Evolutionary conservation across 2,113 vertebrate species (phyloP).

Genomic region (Narcine bancroftii): DNA sequence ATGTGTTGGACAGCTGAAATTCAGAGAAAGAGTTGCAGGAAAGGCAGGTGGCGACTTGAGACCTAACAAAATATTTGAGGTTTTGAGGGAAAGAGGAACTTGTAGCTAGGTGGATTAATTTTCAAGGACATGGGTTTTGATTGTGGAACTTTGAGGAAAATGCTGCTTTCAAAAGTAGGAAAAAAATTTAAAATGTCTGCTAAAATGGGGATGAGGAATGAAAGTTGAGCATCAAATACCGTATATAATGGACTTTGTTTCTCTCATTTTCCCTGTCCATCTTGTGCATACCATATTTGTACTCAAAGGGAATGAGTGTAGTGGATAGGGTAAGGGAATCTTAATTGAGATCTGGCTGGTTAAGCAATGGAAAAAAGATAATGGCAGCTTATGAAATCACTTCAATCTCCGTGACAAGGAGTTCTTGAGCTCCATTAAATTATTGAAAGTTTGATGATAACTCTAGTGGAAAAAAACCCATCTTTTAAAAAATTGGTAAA

Average conservation of each 20-base stretch:
- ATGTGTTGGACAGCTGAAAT: neutral
- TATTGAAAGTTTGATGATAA: neutral
- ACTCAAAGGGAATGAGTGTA: too few relatives aligned
- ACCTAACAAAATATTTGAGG: neutral
- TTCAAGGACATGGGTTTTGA: neutral
- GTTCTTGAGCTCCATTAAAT: neutral
- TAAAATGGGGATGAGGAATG: neutral
- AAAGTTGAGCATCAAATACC: too few relatives aligned
- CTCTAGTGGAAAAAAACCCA: neutral
- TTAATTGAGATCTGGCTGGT: neutral
- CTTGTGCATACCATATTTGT: too few relatives aligned
- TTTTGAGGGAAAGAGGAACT: neutral
- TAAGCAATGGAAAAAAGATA: neutral
- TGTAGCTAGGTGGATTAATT: neutral
- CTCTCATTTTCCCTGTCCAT: too few relatives aligned
- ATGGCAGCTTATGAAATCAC: neutral
- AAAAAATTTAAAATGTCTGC: neutral
- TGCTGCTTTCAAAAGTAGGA: neutral
- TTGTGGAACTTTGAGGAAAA: neutral
- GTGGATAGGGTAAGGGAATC: neutral
- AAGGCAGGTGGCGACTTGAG: neutral
- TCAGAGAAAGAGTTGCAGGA: neutral
- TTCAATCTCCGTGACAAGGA: neutral
- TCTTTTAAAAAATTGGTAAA: neutral
- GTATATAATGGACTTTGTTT: too few relatives aligned